Conservation (phyloP, 2,113 vertebrate species). For the Oryzias woworae region DNA sequence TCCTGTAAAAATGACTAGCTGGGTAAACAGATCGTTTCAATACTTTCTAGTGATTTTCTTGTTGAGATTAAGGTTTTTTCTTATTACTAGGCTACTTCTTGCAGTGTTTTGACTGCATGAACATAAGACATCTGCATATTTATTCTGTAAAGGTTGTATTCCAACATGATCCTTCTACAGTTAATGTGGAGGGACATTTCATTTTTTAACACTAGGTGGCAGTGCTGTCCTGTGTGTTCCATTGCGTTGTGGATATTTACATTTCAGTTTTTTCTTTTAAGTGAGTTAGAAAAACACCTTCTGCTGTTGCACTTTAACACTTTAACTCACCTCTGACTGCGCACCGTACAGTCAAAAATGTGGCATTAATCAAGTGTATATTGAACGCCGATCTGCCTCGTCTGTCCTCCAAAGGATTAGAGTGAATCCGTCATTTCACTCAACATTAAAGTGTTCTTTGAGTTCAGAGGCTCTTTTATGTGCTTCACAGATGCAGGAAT, state of each 20-base stretch:
- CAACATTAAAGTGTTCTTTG: constrained; percentile 5
- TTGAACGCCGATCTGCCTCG: background rate
- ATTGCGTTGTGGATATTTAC: background rate
- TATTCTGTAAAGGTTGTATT: too few species aligned
- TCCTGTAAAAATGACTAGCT: too few species aligned
- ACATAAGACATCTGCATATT: too few species aligned
- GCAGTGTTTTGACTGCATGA: too few species aligned
- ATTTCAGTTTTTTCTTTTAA: constrained; percentile 4
- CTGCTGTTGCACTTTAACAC: background rate
- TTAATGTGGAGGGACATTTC: background rate
- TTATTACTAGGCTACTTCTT: too few species aligned
- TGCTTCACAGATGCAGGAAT: constrained; percentile 20
- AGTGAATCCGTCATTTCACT: constrained; percentile 6
- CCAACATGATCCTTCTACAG: too few species aligned
- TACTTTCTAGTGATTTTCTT: too few species aligned
- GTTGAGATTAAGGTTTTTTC: too few species aligned
- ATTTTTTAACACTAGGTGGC: constrained; percentile 49
- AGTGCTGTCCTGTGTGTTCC: constrained; percentile 33
- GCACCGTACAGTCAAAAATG: background rate
- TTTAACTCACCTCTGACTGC: background rate
- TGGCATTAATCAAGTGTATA: background rate
- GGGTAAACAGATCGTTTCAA: too few species aligned
- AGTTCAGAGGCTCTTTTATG: constrained; percentile 41
- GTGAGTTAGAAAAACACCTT: constrained; percentile 4
- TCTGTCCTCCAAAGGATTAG: background rate